Base-by-base conservation (phyloP, 2,888 invertebrate genomes). In the Parnassius apollo region DNA sequence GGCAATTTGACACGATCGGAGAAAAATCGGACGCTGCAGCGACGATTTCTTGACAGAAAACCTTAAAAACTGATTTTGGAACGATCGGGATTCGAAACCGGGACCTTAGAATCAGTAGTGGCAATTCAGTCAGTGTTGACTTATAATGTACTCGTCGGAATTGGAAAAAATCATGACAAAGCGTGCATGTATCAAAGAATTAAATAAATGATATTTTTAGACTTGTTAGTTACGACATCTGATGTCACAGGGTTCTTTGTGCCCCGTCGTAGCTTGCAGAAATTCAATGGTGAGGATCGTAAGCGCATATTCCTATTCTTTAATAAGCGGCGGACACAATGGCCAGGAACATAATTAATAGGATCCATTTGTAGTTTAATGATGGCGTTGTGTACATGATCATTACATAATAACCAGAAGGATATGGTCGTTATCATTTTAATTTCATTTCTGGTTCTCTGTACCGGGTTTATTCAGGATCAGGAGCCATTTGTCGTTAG, bases 401-500 rank as follows among this genome's bases (percentile, higher is more conserved):
- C 59, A 44, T 63, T 63, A 63, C 59, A 51, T 59, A 63, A 54
- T 62, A 76, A 77, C 73, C 73, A 70, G 75, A 76, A 80, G 77
- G 75, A 75, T 75, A 72, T 75, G 69, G 73, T 49, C 13, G 2
- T 18, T 11, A 13, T 49, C 13, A 49, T 82, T 86, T 86, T 83
- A 85, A 82, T 86, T 85, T 83, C 78, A 81, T 84, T 83, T 73
- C 71, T 69, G 70, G 69, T 68, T 76, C 77, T 76, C 81, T 81
- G 80, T 81, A 73, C 69, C 44, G 42, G 78, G 73, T 78, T 77
- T 78, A 80, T 80, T 80, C 82, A 81, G 81, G 82, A 81, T 82
- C 75, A 66, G 77, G 69, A 78, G 81, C 86, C 84, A 91, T 91
- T 91, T 91, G 91, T 91, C 90, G 85, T 79, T 74, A 78, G 78